Evolutionary conservation across 2,888 invertebrate genomes (phyloP).

Genomic region (Caenorhabditis drosophilae): DNA sequence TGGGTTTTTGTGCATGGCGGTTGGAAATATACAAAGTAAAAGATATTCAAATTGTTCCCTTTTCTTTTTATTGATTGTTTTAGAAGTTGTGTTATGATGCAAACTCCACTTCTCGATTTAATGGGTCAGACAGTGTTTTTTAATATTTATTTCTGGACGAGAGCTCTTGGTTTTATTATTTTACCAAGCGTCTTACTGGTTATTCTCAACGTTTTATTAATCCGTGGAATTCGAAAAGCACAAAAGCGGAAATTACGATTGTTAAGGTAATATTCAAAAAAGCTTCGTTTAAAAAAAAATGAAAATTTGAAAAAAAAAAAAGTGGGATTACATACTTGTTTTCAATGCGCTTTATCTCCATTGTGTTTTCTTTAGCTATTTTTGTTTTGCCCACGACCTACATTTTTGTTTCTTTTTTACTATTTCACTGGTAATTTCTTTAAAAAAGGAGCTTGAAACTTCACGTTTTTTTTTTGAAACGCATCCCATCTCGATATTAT

Average conservation of each 20-base stretch:
- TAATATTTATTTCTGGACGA: conserved; percentile 78
- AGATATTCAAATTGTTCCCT: no score
- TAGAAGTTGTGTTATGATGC: conserved; percentile 58
- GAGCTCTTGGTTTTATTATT: conserved; percentile 88
- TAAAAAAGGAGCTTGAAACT: no score
- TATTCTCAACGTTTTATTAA: conserved; percentile 84
- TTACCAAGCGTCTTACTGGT: conserved; percentile 87
- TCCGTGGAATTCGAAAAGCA: conserved; percentile 84
- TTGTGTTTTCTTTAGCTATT: not conserved
- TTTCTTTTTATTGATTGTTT: no score
- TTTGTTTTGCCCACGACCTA: not conserved
- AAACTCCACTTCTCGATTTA: conserved; percentile 50
- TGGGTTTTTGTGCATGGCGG: conserved; percentile 74
- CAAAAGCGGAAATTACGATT: conserved; percentile 81
- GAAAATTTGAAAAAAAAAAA: not conserved
- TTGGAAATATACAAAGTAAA: conserved; percentile 50
- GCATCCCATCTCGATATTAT: not conserved
- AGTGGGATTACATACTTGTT: not conserved
- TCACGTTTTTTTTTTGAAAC: no score
- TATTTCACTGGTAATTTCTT: no score
- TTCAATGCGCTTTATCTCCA: not conserved
- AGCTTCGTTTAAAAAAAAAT: no score
- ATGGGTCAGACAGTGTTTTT: conserved; percentile 78
- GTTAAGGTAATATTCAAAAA: conserved; percentile 74
- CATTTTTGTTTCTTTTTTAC: conserved; percentile 1